Conservation (phyloP, 2,797 vertebrate species). For the Phoeniculus purpureus region DNA sequence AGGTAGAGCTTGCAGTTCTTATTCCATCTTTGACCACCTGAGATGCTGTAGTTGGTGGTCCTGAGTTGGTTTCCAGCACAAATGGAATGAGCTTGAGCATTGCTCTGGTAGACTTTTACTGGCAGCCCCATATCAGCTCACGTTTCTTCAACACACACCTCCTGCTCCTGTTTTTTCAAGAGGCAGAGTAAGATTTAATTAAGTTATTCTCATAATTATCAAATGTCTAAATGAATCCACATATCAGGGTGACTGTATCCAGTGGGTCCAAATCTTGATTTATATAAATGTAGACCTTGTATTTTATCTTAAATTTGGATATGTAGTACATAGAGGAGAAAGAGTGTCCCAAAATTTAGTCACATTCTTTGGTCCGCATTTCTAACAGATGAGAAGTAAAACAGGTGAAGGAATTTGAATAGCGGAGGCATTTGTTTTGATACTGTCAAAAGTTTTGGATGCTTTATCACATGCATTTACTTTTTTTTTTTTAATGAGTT, state of each 20-base stretch:
- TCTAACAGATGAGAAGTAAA: not conserved
- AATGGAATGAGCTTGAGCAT: not conserved
- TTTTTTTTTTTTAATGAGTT: not conserved
- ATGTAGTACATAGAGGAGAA: not conserved
- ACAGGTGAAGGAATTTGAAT: not conserved
- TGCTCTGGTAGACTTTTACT: not conserved
- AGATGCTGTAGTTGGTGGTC: not conserved
- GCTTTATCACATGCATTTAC: not conserved
- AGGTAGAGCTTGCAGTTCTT: not conserved
- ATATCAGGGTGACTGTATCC: not conserved
- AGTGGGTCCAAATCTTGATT: not conserved
- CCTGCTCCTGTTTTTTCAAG: not conserved
- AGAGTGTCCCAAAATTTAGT: not conserved
- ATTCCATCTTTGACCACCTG: not conserved
- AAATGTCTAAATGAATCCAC: not conserved
- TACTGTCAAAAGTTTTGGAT: not conserved
- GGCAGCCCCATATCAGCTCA: not conserved
- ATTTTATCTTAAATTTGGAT: not conserved
- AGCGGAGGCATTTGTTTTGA: not conserved
- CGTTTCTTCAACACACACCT: not conserved
- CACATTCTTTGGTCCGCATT: not conserved
- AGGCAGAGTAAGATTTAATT: fast-evolving
- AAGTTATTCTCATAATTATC: not conserved
- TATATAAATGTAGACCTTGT: not conserved
- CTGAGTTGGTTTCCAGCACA: not conserved